phyloP scores from a whole-genome alignment of 2,888 invertebrate genomes.

The Eilema caniola region DNA sequence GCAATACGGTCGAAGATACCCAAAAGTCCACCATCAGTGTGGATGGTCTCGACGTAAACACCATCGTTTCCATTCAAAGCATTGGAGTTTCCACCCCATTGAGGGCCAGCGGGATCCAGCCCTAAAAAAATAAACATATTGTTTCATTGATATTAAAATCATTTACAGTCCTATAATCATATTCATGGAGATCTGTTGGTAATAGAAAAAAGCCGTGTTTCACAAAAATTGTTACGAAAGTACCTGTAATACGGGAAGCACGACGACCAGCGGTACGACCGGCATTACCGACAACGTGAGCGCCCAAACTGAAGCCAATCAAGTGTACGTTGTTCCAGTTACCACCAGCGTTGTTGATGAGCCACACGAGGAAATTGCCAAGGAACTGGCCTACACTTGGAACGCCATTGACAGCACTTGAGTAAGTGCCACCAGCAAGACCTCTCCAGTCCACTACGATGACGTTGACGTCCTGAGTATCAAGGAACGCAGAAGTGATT shows the following conservation, averaged over 20 bases:
- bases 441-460: constrained; percentile 70
- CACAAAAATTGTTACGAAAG: constrained; percentile 19
- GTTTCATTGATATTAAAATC: not conserved
- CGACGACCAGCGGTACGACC: constrained; percentile 61
- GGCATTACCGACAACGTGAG: constrained; percentile 71
- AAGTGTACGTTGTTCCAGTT: constrained; percentile 72
- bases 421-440: constrained; percentile 56
- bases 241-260: constrained; percentile 68
- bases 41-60: constrained; percentile 73
- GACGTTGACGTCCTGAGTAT: constrained; percentile 62
- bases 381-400: constrained; percentile 60
- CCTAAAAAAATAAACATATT: constrained; percentile 53
- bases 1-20: constrained; percentile 70
- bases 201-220: too few species aligned
- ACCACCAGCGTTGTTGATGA: constrained; percentile 50
- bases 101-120: constrained; percentile 75
- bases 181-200: too few species aligned
- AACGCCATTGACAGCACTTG: constrained; percentile 55
- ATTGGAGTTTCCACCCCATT: constrained; percentile 63
- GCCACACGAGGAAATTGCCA: too few species aligned
- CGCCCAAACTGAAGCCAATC: constrained; percentile 76
- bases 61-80: constrained; percentile 65
- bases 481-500: constrained; percentile 64
- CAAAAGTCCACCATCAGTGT: constrained; percentile 71
- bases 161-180: too few species aligned